These are phyloP conservation scores for Acanthornis magna DNA, from an alignment of 2,797 vertebrate genomes.

Conservation along the genomic window DNA sequence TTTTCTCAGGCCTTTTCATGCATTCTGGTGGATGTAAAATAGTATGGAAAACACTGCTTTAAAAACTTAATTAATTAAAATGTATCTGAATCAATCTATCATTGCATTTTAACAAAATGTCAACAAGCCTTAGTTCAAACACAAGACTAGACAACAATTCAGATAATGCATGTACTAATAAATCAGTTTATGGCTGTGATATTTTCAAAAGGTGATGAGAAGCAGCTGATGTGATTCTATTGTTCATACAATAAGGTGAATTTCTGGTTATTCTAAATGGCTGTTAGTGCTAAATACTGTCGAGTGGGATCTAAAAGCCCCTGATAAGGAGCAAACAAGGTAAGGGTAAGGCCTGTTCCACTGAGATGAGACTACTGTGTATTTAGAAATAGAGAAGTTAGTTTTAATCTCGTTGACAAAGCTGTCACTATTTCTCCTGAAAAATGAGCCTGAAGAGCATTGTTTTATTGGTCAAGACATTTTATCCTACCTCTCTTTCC, in stretches of 20 bases:
- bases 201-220: neutral
- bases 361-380: neutral
- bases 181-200: neutral
- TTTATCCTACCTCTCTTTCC: neutral
- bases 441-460: neutral
- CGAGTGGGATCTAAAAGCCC: neutral
- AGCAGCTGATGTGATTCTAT: neutral
- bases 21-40: neutral
- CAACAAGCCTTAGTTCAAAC: neutral
- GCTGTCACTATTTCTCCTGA: neutral
- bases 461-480: neutral
- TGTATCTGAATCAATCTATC: neutral
- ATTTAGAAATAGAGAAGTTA: neutral
- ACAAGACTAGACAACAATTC: neutral
- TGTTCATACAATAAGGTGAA: neutral
- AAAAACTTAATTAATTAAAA: neutral
- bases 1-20: neutral
- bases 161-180: neutral
- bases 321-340: neutral
- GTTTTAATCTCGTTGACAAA: neutral
- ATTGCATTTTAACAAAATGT: neutral
- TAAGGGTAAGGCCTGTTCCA: neutral
- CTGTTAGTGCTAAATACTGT: neutral
- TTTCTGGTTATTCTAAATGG: neutral
- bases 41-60: neutral